Evolutionary conservation across 2,113 vertebrate species (phyloP), one percentile per base, ranked within the genome.

Genomic region (Galemys pyrenaicus): DNA sequence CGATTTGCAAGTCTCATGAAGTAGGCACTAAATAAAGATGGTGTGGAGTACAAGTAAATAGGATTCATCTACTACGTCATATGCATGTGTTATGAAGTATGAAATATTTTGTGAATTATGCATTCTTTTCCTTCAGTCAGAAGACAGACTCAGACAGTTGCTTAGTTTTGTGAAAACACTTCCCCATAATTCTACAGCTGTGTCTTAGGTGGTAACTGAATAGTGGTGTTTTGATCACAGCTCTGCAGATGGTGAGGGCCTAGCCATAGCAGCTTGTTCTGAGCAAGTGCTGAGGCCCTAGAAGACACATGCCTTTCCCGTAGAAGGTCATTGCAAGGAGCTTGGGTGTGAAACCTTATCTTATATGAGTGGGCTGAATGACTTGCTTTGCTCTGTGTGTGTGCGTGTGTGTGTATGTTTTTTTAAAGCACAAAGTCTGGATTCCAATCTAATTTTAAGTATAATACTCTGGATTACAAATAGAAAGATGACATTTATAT

Each of bases 171-270:
- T 81, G 73, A 89, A 92, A 94, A 77, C 49, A 32, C 12, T 54
- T 78, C 73, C 93, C n/a, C 13, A 6, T 93, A 87, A 89, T 90
- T 91, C 77, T 90, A 87, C 90, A 97, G 95, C 97, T 97, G 95
- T 93, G 79, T 89, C 75, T 84, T 93, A 67, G 62, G 89, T 39
- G n/a, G 84, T 96, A 96, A 96, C 79, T 68, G 89, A 95, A 95
- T 95, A 91, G 95, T 75, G 51, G 90, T 95, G 62, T 93, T 97
- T 93, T 96, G 87, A 87, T 93, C 77, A 13, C 39, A 70, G 90
- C 39, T 82, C 80, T 89, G 83, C 77, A 89, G 87, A 95, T 83
- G 94, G 70, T 41, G 87, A 74, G 60, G 81, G 51, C 83, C 62
- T 35, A 65, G 65, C 75, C 65, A 65, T 26, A 82, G 64, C 58